Conservation (phyloP, 2,797 vertebrate genomes). For the Tamandua tetradactyla region DNA sequence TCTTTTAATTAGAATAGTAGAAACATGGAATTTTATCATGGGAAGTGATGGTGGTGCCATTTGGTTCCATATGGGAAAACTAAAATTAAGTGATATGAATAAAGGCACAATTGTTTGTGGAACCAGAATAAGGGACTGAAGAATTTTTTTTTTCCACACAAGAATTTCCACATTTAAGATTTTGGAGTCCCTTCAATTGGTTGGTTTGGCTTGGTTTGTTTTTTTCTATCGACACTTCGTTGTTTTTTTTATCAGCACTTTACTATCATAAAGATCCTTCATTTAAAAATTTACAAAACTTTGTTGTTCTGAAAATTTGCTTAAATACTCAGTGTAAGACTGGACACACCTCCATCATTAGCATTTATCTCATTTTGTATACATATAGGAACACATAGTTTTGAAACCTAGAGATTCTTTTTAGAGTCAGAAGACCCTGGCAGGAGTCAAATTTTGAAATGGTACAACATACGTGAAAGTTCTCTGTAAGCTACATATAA, state of each 20-base stretch:
- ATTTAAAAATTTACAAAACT: background rate
- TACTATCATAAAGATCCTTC: background rate
- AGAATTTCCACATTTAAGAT: background rate
- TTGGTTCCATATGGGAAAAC: background rate
- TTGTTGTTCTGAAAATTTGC: background rate
- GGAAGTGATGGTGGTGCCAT: background rate
- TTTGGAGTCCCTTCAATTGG: background rate
- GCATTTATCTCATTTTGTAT: background rate
- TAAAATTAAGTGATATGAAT: background rate
- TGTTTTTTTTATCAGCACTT: constrained; percentile 4
- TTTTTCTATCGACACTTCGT: no score
- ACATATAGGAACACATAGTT: background rate
- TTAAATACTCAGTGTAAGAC: background rate
- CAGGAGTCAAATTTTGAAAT: background rate
- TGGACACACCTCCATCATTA: background rate
- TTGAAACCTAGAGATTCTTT: background rate
- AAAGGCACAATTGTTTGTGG: background rate
- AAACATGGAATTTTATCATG: background rate
- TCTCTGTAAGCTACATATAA: background rate
- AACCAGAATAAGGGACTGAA: background rate
- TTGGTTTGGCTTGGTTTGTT: background rate
- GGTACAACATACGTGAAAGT: background rate
- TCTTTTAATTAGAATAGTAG: background rate
- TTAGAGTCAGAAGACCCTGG: background rate
- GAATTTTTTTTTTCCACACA: background rate